Evolutionary conservation across 2,888 invertebrate genomes (phyloP), one percentile per base, ranked within the genome.

Genomic region (Ophonus ardosiacus): DNA sequence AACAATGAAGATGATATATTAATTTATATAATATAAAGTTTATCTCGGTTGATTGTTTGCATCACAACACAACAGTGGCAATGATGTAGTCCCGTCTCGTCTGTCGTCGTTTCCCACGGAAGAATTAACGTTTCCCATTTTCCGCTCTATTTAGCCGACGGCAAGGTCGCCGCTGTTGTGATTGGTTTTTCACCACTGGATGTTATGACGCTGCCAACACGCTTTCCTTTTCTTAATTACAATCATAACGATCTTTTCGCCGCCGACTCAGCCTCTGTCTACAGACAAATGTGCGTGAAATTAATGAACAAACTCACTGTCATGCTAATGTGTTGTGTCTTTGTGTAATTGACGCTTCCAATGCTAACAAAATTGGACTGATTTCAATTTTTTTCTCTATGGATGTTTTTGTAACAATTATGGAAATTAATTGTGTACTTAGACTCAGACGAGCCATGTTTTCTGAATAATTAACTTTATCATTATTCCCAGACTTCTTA

Each of bases 111-210:
- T 43, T 40, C 68, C 57, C 74, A 71, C 59, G 83, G 74, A 74
- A 74, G 83, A 74, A 83, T 83, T 76, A 82, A 74, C 61, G 61
- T 76, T 83, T 83, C 59, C 83, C 83, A 83, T 83, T 83, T 83
- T 83, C 76, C 71, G 83, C 83, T 76, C 83, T 83, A 83, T 83
- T 83, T 83, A 56, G 40, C 71, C 13, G 61, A 10, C 74, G 74
- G n/a, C 83, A 83, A 83, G 83, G 83, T 83, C 83, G 59, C 38
- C 38, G 74, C 83, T 76, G 82, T 82, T 71, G 82, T 82, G 82
- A 82, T 82, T 82, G 82, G 65, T 71, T 71, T 74, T 82, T 71
- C 82, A 57, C 56, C 63, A 31, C 68, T 24, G 68, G 17, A 15
- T 74, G 71, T 74, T 74, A 74, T 74, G 71, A 74, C 71, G 71